phyloP scores from a whole-genome alignment of 2,888 invertebrate genomes.

The Tryphoninae sp. region DNA sequence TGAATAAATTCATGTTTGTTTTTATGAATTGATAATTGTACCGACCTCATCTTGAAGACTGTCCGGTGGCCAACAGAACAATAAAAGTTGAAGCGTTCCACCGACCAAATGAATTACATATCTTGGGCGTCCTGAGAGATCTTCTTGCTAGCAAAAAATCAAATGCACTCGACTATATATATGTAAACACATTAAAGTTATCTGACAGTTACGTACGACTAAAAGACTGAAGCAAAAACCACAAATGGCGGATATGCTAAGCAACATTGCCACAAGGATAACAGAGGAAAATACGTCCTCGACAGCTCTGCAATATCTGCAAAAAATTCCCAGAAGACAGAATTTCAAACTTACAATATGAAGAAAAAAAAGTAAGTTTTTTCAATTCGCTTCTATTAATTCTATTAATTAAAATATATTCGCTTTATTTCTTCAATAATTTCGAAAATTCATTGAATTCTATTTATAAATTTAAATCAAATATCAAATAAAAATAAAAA shows the following conservation, averaged over 20 bases:
- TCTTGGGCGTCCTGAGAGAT: slow-evolving; percentile 22
- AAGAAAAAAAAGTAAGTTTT: slow-evolving; percentile 6
- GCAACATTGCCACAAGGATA: slow-evolving; percentile 53
- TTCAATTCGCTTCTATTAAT: too few relatives aligned
- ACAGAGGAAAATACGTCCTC: slow-evolving; percentile 53
- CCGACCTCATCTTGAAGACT: slow-evolving; percentile 59
- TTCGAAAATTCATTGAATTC: too few relatives aligned
- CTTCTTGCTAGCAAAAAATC: slow-evolving; percentile 34
- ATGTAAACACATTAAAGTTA: neutral
- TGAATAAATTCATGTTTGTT: too few relatives aligned
- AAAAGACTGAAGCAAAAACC: slow-evolving; percentile 57
- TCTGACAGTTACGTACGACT: slow-evolving; percentile 25
- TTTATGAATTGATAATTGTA: neutral
- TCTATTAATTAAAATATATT: too few relatives aligned
- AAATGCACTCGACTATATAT: neutral
- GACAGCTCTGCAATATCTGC: slow-evolving; percentile 40
- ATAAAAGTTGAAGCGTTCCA: slow-evolving; percentile 50
- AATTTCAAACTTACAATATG: neutral
- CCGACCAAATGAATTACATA: slow-evolving; percentile 45
- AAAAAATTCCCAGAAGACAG: neutral
- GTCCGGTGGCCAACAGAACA: slow-evolving; percentile 64
- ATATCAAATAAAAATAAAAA: too few relatives aligned
- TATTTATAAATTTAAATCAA: too few relatives aligned
- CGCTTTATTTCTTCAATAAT: too few relatives aligned
- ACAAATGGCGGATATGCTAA: slow-evolving; percentile 57